phyloP scores from a whole-genome alignment of 2,797 vertebrate genomes.

The Halcyon chelicuti region DNA sequence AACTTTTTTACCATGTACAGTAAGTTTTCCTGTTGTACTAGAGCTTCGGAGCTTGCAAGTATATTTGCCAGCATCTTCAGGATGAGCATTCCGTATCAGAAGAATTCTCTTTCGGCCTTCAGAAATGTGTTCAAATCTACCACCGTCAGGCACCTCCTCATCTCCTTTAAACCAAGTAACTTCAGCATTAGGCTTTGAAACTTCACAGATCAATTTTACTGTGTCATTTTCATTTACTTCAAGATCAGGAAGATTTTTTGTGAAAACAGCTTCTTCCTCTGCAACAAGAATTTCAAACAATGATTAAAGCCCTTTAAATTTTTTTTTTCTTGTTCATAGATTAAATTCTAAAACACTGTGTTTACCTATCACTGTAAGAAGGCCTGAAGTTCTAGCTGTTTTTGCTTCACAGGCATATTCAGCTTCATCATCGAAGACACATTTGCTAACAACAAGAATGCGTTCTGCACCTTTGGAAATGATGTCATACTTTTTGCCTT shows the following conservation, averaged over 20 bases:
- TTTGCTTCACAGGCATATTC: constrained; percentile 96
- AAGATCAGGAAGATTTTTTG: constrained; percentile 92
- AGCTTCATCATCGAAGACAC: constrained; percentile 93
- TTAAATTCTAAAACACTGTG: background rate
- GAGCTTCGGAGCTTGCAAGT: constrained; percentile 89
- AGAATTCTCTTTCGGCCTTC: constrained; percentile 94
- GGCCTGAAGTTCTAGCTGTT: constrained; percentile 91
- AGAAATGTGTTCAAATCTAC: constrained; percentile 89
- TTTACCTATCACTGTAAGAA: constrained; percentile 95
- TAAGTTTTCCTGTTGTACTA: constrained; percentile 88
- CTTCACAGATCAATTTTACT: constrained; percentile 92
- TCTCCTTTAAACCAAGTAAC: constrained; percentile 94
- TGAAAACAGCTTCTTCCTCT: constrained; percentile 96
- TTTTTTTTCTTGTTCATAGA: background rate
- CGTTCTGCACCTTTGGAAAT: constrained; percentile 90
- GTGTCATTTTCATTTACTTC: constrained; percentile 94
- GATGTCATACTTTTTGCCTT: constrained; percentile 97
- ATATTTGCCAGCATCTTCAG: constrained; percentile 88
- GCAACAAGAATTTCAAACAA: constrained; percentile 49
- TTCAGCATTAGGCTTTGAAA: constrained; percentile 93
- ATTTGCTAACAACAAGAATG: constrained; percentile 91
- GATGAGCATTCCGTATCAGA: constrained; percentile 87
- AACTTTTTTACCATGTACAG: constrained; percentile 87
- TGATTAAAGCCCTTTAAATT: background rate
- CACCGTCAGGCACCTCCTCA: constrained; percentile 91